These are phyloP conservation scores for Hydrolagus affinis DNA, from an alignment of 2,113 vertebrate genomes.

Conservation along the genomic window DNA sequence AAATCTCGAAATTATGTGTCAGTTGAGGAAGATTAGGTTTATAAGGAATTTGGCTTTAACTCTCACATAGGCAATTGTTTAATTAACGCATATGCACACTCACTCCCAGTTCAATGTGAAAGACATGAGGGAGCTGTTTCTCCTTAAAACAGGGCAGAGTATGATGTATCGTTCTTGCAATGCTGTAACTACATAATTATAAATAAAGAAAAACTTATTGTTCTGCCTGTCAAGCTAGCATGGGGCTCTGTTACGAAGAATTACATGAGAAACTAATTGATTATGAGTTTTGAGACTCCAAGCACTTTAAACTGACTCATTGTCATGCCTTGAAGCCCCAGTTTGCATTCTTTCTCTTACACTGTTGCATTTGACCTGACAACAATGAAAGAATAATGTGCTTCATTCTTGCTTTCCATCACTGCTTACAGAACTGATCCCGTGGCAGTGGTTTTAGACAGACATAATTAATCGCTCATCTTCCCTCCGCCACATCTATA, in stretches of 20 bases:
- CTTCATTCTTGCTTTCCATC: constrained; percentile 30
- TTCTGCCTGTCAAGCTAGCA: constrained; percentile 24
- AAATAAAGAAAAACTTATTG: constrained; percentile 32
- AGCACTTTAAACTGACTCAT: constrained; percentile 27
- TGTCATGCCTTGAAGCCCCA: constrained; percentile 26
- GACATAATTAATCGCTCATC: constrained; percentile 33
- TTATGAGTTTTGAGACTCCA: constrained; percentile 31
- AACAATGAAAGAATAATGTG: constrained; percentile 33
- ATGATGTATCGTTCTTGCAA: constrained; percentile 11
- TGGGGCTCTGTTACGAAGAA: constrained; percentile 30
- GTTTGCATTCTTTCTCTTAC: constrained; percentile 31
- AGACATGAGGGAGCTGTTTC: neutral
- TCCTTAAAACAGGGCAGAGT: constrained; percentile 19
- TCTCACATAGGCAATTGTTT: neutral
- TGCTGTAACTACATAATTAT: constrained; percentile 15
- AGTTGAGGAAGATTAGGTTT: neutral
- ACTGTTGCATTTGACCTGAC: constrained; percentile 32
- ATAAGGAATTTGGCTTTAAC: neutral
- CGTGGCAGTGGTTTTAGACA: constrained; percentile 30
- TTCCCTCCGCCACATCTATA: constrained; percentile 30
- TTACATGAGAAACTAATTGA: constrained; percentile 30
- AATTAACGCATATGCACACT: neutral
- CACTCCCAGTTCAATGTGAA: neutral
- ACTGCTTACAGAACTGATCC: constrained; percentile 31
- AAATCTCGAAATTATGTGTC: neutral